A percentile compares a stretch with the other conserved stretches of the same genome.
phyloP scores from a whole-genome alignment of 2,888 invertebrate species.

The Agrilus mali region DNA sequence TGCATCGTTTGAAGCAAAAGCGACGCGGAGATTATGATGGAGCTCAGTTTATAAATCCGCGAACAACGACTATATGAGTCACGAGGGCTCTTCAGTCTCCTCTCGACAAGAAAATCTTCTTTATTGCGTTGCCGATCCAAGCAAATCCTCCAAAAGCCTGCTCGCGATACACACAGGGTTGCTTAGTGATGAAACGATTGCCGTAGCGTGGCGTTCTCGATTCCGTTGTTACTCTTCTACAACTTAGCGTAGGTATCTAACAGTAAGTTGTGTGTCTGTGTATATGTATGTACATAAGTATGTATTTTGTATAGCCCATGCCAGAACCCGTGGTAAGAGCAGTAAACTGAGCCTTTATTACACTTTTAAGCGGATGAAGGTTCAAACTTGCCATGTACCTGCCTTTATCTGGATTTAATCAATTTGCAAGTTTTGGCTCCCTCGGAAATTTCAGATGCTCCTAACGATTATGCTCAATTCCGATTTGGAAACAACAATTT shows the following conservation, averaged over 20 bases:
- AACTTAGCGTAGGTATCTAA: no score
- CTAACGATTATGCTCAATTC: no score
- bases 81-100: conserved; percentile 29
- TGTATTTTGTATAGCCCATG: not conserved
- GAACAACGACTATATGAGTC: conserved; percentile 31
- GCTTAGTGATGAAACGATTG: conserved; percentile 14
- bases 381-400: conserved; percentile 6
- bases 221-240: not conserved
- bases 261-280: no score
- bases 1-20: not conserved
- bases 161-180: conserved; percentile 15
- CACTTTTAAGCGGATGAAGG: conserved; percentile 27
- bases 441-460: no score
- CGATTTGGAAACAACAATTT: no score
- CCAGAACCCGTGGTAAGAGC: conserved; percentile 1
- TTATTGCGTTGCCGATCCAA: conserved; percentile 25
- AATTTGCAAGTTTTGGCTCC: conserved; percentile 10
- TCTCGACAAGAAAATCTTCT: conserved; percentile 38
- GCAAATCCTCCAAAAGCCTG: conserved; percentile 14
- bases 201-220: conserved; percentile 1
- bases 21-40: conserved; percentile 4
- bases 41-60: conserved; percentile 28
- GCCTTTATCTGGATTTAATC: conserved; percentile 14
- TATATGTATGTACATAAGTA: no score
- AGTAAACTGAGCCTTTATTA: conserved; percentile 23